Percentiles rank a stretch among this genome's conserved stretches.
phyloP scores from a whole-genome alignment of 2,888 invertebrate genomes.

The Diadromus collaris region DNA sequence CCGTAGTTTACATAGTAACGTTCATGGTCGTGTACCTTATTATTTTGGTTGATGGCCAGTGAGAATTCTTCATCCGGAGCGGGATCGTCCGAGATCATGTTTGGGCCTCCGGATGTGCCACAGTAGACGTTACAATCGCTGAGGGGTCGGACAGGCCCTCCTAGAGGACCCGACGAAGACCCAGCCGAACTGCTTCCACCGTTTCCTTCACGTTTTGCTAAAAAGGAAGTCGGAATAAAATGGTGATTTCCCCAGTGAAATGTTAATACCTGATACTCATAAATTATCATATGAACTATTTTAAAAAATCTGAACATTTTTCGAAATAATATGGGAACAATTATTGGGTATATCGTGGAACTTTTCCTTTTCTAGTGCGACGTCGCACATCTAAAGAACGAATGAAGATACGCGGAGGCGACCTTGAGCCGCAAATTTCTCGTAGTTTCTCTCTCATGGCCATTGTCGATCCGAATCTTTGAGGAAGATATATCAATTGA shows the following conservation, averaged over 20 bases:
- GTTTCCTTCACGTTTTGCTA: constrained; percentile 72
- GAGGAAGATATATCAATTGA: constrained; percentile 1
- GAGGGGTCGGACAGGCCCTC: constrained; percentile 59
- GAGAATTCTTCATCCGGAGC: constrained; percentile 73
- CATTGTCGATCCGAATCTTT: not conserved
- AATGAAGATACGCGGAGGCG: no score
- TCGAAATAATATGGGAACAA: no score
- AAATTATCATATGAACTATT: no score
- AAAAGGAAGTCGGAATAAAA: constrained; percentile 29
- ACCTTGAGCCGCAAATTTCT: no score
- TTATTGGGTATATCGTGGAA: no score
- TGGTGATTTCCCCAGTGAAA: not conserved
- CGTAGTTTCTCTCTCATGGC: no score
- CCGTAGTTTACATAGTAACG: no score
- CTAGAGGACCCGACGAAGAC: constrained; percentile 59
- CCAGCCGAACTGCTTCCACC: constrained; percentile 67
- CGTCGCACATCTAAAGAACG: no score
- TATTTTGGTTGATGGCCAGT: constrained; percentile 69
- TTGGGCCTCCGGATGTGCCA: constrained; percentile 67
- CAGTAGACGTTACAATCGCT: constrained; percentile 63
- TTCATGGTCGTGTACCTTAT: constrained; percentile 64
- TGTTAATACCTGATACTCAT: not conserved
- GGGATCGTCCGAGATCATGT: constrained; percentile 74
- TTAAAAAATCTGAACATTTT: no score
- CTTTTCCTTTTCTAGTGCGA: no score